A percentile compares a stretch with the other conserved stretches of the same genome.
Conservation (phyloP, 2,113 vertebrate species). For the Datnioides undecimradiatus region DNA sequence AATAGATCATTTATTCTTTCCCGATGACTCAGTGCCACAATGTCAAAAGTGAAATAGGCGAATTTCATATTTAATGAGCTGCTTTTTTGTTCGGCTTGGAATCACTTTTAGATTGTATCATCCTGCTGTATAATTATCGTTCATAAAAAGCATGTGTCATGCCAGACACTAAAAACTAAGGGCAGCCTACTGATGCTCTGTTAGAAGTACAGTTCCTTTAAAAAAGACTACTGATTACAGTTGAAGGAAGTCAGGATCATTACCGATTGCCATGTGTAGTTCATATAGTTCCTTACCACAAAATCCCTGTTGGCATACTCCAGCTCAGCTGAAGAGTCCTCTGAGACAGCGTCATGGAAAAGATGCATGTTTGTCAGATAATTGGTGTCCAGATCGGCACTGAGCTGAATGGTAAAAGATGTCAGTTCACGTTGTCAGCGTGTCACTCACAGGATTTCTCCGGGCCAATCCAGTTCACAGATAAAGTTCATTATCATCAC, state of each 20-base stretch:
- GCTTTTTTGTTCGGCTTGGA: background rate
- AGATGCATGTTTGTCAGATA: background rate
- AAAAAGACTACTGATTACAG: background rate
- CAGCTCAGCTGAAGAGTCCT: background rate
- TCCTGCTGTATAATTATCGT: background rate
- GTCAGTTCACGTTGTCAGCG: background rate
- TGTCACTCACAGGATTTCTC: constrained; percentile 25
- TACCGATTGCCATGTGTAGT: background rate
- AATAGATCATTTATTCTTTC: constrained; percentile 25
- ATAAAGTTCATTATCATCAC: background rate
- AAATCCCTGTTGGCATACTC: background rate
- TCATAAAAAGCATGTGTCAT: background rate
- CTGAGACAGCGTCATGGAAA: background rate
- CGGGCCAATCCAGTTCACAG: background rate
- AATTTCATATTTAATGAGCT: background rate
- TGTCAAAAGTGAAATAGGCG: constrained; percentile 8
- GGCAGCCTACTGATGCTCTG: too few species aligned
- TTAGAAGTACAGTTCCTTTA: background rate
- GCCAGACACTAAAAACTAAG: background rate
- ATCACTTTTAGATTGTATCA: background rate
- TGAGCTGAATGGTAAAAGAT: background rate
- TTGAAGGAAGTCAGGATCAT: background rate
- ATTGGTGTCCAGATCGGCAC: background rate
- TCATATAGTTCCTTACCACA: background rate
- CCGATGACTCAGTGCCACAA: constrained; percentile 15